Conservation (phyloP, 1,140 invertebrate species). For the Leptonema lineaticorne region DNA sequence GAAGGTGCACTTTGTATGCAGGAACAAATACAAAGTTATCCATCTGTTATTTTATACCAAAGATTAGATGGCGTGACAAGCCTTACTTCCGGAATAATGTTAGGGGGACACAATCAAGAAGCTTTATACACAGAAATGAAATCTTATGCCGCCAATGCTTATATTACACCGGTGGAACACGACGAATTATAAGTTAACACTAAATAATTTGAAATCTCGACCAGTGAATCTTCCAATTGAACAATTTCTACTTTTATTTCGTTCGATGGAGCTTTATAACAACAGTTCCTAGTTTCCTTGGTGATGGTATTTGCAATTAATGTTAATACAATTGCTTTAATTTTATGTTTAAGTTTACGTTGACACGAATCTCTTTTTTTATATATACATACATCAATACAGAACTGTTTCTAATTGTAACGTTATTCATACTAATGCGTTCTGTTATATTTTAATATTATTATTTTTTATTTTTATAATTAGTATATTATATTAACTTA, state of each 20-base stretch:
- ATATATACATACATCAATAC: conserved; percentile 14
- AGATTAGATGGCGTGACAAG: conserved; percentile 34
- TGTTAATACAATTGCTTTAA: too few species aligned
- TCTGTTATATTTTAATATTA: too few species aligned
- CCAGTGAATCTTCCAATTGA: too few species aligned
- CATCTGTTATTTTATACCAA: conserved; percentile 39
- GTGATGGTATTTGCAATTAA: background rate
- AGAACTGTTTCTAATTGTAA: conserved; percentile 32
- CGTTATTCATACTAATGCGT: conserved; percentile 31
- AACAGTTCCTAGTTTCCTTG: background rate
- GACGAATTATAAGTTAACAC: conserved; percentile 35
- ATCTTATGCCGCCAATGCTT: conserved; percentile 28
- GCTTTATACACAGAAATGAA: conserved; percentile 31
- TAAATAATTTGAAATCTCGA: too few species aligned
- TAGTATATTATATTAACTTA: too few species aligned
- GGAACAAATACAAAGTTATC: conserved; percentile 34
- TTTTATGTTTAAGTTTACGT: conserved; percentile 29
- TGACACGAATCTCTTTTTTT: conserved; percentile 32
- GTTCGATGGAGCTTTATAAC: background rate
- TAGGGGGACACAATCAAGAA: conserved; percentile 31
- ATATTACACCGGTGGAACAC: conserved; percentile 37
- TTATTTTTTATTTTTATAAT: too few species aligned
- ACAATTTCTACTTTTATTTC: background rate
- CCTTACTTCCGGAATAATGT: conserved; percentile 25
- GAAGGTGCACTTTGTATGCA: conserved; percentile 34